These are phyloP conservation scores for Ceratotherium simum DNA, from an alignment of 2,113 vertebrate species.

Conservation along the genomic window DNA sequence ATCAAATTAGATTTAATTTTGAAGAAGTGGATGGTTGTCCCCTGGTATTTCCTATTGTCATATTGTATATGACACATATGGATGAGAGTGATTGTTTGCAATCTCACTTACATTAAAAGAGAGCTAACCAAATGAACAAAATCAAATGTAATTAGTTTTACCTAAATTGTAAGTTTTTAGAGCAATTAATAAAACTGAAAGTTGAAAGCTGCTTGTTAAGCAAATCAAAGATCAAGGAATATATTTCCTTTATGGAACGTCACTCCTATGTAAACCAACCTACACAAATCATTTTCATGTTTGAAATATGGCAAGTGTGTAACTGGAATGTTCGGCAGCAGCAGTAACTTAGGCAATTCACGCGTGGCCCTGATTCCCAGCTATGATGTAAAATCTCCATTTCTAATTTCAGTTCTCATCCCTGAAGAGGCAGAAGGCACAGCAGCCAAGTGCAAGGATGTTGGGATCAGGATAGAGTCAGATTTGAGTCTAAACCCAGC, in stretches of 20 bases:
- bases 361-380: neutral
- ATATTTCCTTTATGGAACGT: constrained; percentile 45
- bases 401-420: too few species aligned
- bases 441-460: rapidly evolving
- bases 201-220: constrained; percentile 65
- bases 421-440: neutral
- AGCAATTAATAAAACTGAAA: constrained; percentile 68
- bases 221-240: constrained; percentile 60
- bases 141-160: constrained; percentile 67
- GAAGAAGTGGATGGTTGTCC: neutral
- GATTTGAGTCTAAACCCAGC: neutral
- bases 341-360: neutral
- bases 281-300: constrained; percentile 11
- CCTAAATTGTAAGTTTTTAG: constrained; percentile 71
- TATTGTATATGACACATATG: neutral
- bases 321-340: neutral
- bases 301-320: neutral
- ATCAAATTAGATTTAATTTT: constrained; percentile 49
- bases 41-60: neutral
- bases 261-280: constrained; percentile 41
- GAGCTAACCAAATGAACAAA: constrained; percentile 56
- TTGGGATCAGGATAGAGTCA: neutral
- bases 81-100: constrained; percentile 62
- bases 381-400: rapidly evolving
- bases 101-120: constrained; percentile 43